Percentiles rank a stretch among this genome's conserved stretches.
These are phyloP conservation scores for Tenualosa thibaudeaui DNA, from an alignment of 2,797 vertebrate genomes.

Conservation along the genomic window DNA sequence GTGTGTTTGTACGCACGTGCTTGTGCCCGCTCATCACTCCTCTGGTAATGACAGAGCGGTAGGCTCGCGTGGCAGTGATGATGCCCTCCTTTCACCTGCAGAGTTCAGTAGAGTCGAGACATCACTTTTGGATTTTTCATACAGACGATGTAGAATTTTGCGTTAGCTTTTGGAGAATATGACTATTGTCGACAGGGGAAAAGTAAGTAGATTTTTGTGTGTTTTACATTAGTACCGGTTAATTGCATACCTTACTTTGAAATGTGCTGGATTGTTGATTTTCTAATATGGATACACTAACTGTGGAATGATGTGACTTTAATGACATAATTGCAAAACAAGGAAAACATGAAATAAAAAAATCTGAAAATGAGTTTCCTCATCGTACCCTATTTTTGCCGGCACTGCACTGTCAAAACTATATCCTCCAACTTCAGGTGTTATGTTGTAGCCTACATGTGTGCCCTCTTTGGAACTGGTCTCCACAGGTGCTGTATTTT, in stretches of 20 bases:
- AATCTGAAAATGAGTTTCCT: background rate
- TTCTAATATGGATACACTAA: background rate
- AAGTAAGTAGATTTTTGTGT: background rate
- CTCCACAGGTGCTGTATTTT: background rate
- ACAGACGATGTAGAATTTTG: background rate
- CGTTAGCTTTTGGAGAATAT: background rate
- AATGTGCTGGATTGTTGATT: background rate
- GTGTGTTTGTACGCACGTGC: background rate
- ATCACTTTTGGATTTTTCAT: background rate
- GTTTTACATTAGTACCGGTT: background rate
- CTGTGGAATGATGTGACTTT: background rate
- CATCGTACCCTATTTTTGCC: background rate
- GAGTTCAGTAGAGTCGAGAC: background rate
- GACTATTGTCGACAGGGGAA: constrained; percentile 16
- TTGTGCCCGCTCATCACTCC: background rate
- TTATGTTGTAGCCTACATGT: background rate
- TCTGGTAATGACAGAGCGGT: background rate
- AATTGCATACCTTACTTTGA: background rate
- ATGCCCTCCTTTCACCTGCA: background rate
- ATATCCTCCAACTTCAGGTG: background rate
- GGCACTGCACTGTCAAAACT: background rate
- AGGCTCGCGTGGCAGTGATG: background rate
- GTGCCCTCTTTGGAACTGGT: background rate
- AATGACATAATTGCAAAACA: background rate
- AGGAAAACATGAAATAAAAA: background rate